A percentile compares a stretch with the other conserved stretches of the same genome.
phyloP scores from a whole-genome alignment of 92 coral and sea anemone species.

The Umimayanthus chanpuru region DNA sequence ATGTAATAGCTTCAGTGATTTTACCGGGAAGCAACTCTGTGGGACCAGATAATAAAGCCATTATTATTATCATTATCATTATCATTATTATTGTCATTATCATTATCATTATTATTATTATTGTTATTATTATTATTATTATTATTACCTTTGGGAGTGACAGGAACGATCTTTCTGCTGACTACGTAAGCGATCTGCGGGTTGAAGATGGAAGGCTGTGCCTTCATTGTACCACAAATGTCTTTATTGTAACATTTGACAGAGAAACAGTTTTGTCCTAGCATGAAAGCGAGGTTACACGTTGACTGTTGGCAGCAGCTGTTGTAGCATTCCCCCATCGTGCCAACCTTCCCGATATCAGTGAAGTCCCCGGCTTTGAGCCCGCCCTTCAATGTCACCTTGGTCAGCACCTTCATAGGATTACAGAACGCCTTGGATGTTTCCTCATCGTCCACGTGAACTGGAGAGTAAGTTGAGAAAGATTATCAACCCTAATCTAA shows the following conservation, averaged over 20 bases:
- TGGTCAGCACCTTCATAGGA: constrained; percentile 79
- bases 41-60: too few relatives aligned
- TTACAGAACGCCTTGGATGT: constrained; percentile 72
- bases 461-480: constrained; percentile 45
- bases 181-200: constrained; percentile 98
- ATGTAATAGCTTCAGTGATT: too few relatives aligned
- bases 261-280: constrained; percentile 97
- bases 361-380: constrained; percentile 98
- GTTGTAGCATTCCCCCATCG: constrained; percentile 91
- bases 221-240: constrained; percentile 91
- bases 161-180: constrained; percentile 65
- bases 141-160: constrained; percentile 12
- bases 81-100: too few relatives aligned
- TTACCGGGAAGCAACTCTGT: too few relatives aligned
- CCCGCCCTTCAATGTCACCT: constrained; percentile 97
- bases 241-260: constrained; percentile 89
- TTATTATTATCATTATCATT: too few relatives aligned
- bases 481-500: neutral
- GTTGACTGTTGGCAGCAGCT: constrained; percentile 86
- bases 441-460: constrained; percentile 71
- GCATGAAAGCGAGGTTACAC: constrained; percentile 95
- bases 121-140: too few relatives aligned
- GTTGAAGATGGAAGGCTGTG: constrained; percentile 96
- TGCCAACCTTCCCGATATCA: constrained; percentile 96
- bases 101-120: too few relatives aligned